Conservation (phyloP, 1,140 invertebrate genomes). For the Drosophila insularis region DNA sequence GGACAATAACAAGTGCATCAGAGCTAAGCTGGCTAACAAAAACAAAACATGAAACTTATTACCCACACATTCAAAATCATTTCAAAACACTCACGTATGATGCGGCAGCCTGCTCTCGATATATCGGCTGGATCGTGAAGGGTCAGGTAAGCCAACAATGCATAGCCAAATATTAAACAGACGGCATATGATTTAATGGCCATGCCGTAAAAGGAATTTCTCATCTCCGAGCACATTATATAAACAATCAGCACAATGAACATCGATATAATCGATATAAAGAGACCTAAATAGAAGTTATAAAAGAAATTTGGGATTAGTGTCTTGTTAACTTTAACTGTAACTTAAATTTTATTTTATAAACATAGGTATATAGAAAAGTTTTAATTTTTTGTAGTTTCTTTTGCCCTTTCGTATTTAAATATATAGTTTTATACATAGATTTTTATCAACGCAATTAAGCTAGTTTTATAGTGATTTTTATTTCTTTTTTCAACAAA, state of each 20-base stretch:
- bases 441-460: no score
- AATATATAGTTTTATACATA: no score
- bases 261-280: slow-evolving; percentile 76
- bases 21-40: slow-evolving; percentile 54
- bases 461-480: no score
- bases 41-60: no score
- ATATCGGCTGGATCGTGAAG: slow-evolving; percentile 66
- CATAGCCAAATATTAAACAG: slow-evolving; percentile 73
- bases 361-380: no score
- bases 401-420: no score
- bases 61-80: neutral
- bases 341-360: no score
- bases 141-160: slow-evolving; percentile 63
- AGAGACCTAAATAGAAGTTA: slow-evolving; percentile 50
- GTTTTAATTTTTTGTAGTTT: no score
- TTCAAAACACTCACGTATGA: slow-evolving; percentile 56
- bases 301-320: neutral
- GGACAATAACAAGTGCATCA: slow-evolving; percentile 67
- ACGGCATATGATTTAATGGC: slow-evolving; percentile 70
- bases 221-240: slow-evolving; percentile 70
- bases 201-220: slow-evolving; percentile 76
- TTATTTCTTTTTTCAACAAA: no score
- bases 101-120: slow-evolving; percentile 53
- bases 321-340: neutral
- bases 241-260: slow-evolving; percentile 71